These are phyloP conservation scores for Dichetophora obliterata DNA, from an alignment of 2,888 invertebrate species.

Conservation along the genomic window DNA sequence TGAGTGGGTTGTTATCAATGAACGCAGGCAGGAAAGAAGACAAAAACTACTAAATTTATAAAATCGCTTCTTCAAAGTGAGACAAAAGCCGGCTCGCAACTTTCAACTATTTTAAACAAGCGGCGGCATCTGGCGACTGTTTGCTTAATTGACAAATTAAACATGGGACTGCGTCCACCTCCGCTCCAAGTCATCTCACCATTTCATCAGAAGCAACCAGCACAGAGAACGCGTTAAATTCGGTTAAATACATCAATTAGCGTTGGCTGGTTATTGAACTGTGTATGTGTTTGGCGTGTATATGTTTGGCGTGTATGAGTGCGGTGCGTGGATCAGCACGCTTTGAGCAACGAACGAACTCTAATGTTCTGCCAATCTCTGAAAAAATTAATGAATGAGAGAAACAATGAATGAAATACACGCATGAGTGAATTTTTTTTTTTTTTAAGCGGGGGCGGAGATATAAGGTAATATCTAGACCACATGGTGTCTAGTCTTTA, in stretches of 20 bases:
- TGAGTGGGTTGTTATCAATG: constrained; percentile 20
- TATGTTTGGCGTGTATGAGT: neutral
- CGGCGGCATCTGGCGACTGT: constrained; percentile 15
- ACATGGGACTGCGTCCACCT: neutral
- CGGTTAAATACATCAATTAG: constrained; percentile 23
- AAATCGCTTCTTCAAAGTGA: no score
- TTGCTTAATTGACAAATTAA: constrained; percentile 23
- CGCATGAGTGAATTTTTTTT: neutral
- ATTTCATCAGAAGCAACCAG: neutral
- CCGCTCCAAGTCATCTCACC: neutral
- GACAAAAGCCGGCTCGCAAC: no score
- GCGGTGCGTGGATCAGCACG: no score
- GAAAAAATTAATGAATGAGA: constrained; percentile 8
- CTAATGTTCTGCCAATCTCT: neutral
- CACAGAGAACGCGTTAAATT: neutral
- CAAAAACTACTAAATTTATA: neutral
- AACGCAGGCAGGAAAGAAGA: neutral
- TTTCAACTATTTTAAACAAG: constrained; percentile 12
- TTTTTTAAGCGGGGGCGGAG: neutral
- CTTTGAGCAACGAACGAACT: neutral
- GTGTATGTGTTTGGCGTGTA: neutral
- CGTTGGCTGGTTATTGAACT: constrained; percentile 25
- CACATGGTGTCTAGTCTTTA: neutral
- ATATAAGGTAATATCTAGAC: neutral
- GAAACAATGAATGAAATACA: constrained; percentile 7